Base-by-base conservation (phyloP, 2,113 vertebrate genomes). In the Aptenodytes forsteri region DNA sequence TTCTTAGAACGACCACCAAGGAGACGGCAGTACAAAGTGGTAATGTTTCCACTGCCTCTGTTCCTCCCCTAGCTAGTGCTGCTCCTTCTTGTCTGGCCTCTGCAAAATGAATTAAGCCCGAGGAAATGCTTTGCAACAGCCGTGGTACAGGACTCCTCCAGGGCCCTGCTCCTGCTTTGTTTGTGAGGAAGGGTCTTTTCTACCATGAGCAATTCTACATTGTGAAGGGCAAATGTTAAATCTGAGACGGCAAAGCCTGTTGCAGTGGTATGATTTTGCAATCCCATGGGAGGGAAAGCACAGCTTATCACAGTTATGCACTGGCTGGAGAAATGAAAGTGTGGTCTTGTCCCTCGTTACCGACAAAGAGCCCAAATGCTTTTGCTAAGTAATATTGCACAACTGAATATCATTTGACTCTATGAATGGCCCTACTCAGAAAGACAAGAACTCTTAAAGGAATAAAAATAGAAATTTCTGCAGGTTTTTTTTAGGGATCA, bases 241-340 rank as follows among this genome's bases (percentile, higher is more conserved):
- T 40, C 46, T 49, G 15, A 73, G 69, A 5, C 0, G 4, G 52
- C 23, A 58, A 52, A 86, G 62, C 25, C 79, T 30, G 1, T 25
- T 27, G 79, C 80, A 66, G 49, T 4, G 21, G 55, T 67, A 17
- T 47, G 44, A 69, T 61, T 80, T 80, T 86, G 83, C 58, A n/a
- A 0, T 13, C 9, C 46, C 79, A 5, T 0, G 2, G 20, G 21
- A 30, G 23, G 71, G 29, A 25, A n/a, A n/a, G 17, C n/a, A 50
- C 8, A 71, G n/a, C 5, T 83, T 62, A 4, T 6, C 54, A 9
- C 18, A 44, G 38, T n/a, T 34, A 2, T 2, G 16, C 0, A 2
- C 27, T 58, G 36, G 10, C 32, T 84, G 59, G 54, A 85, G 38
- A 23, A 55, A 5, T 2, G 15, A 30, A 36, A 34, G 22, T 7